Conservation (phyloP, 2,797 vertebrate species). For the Arctocebus calabarensis region DNA sequence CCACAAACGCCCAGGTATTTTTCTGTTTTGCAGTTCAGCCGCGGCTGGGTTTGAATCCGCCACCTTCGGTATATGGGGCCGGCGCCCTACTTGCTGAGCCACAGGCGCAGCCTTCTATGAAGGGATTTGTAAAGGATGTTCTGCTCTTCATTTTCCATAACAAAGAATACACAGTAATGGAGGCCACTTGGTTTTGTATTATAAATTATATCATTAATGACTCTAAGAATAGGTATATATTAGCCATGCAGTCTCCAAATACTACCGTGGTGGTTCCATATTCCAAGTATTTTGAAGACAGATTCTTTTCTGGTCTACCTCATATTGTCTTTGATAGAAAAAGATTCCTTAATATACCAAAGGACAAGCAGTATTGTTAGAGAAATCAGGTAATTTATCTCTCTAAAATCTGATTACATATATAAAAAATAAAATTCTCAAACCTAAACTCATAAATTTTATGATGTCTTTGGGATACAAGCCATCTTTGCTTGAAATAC, state of each 20-base stretch:
- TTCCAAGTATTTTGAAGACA: slow-evolving; percentile 20
- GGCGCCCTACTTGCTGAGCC: too few species aligned
- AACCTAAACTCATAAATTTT: neutral
- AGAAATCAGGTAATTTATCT: neutral
- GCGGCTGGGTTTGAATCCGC: too few species aligned
- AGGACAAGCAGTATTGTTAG: neutral
- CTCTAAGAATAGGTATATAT: neutral
- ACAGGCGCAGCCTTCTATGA: neutral
- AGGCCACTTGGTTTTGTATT: neutral
- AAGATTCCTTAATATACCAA: slow-evolving; percentile 22
- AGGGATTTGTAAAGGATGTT: neutral
- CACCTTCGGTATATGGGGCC: too few species aligned
- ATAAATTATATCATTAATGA: neutral
- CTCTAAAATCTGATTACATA: slow-evolving; percentile 13
- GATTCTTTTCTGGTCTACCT: slow-evolving; percentile 18
- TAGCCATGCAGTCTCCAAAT: neutral
- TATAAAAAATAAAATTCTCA: slow-evolving; percentile 13
- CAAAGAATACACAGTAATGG: neutral
- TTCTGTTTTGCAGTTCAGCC: too few species aligned
- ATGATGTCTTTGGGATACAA: slow-evolving; percentile 21
- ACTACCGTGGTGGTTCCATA: neutral
- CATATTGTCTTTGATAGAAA: neutral
- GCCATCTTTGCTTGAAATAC: slow-evolving; percentile 13
- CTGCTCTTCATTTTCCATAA: neutral
- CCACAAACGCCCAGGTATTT: too few species aligned